Evolutionary conservation across 2,797 vertebrate genomes (phyloP).

Genomic region (Malurus splendens): DNA sequence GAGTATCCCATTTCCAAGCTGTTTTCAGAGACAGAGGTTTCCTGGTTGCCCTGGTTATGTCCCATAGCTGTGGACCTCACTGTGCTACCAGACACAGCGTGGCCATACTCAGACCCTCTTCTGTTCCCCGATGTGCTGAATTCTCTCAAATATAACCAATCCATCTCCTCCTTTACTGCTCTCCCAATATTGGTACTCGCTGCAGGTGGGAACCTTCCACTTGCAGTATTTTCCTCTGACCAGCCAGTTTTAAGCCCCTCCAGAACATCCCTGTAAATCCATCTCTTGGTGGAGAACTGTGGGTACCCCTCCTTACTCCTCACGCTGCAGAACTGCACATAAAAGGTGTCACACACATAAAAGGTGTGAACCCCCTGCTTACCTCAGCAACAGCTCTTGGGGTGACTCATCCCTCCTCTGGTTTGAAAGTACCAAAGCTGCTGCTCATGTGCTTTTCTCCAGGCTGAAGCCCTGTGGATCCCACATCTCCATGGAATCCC

Average conservation of each 20-base stretch:
- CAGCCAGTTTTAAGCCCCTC: not conserved
- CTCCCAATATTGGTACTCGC: not conserved
- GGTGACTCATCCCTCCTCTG: not conserved
- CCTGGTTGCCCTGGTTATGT: not conserved
- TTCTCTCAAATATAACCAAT: not conserved
- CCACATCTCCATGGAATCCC: not conserved
- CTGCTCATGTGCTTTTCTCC: not conserved
- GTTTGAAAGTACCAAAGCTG: not conserved
- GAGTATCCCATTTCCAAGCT: not conserved
- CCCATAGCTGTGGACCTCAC: fast-evolving
- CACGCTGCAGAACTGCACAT: not conserved
- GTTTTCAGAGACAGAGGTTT: not conserved
- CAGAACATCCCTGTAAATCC: not conserved
- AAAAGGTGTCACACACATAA: not conserved
- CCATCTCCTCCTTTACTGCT: not conserved
- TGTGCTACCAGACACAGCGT: fast-evolving
- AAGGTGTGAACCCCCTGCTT: not conserved
- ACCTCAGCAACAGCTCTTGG: not conserved
- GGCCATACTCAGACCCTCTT: not conserved
- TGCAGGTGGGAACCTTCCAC: not conserved
- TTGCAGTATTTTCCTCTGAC: not conserved
- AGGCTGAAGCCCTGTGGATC: fast-evolving
- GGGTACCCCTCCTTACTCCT: not conserved
- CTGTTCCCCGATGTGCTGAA: fast-evolving
- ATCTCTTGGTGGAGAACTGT: not conserved